Base-by-base conservation (phyloP, 2,797 vertebrate species). In the Spheniscus humboldti region DNA sequence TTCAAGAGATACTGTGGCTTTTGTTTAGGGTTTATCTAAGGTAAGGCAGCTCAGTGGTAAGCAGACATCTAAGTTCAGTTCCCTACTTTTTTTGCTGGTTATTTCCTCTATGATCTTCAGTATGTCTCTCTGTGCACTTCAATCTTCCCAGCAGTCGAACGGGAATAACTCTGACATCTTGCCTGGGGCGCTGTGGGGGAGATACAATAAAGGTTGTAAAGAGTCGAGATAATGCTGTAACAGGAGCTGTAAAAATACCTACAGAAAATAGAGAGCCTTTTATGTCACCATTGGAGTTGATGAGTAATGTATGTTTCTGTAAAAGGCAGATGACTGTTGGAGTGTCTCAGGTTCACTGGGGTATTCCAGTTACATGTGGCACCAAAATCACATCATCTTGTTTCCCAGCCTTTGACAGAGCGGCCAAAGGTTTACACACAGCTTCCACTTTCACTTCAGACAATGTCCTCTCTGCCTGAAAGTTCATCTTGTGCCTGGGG, bases 391-490 rank as follows among this genome's bases (percentile, higher is more conserved):
- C 63, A 63, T 27, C 4, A 3, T 53, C 67, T 10, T 64, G 2
- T 35, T 74, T 57, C 91, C 53, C 71, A 85, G 64, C 11, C 68
- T 71, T 84, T 64, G 63, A 30, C 31, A 87, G 47, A 89, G 60
- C 8, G 39, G 59, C 6, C 45, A 60, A 79, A 50, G 45, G 41
- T 83, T 94, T 72, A 10, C 55, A 64, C 14, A 13, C 48, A 71
- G 35, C 50, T 95, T 92, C 82, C 48, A 33, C 53, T 90, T 95
- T 45, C 53, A 15, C 66, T 86, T 80, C 75, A 92, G 62, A 23
- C 48, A 9, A 31, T 14, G 20, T 37, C 47, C 37, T n/a, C 39
- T 88, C 72, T 50, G 52, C 62, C 57, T 56, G 67, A 71, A 74
- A 45, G 28, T 33, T 74, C n/a, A 30, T 24, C 52, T 52, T 0